Base-by-base conservation (phyloP, 2,888 invertebrate species). In the Siphonodentalium dalli region DNA sequence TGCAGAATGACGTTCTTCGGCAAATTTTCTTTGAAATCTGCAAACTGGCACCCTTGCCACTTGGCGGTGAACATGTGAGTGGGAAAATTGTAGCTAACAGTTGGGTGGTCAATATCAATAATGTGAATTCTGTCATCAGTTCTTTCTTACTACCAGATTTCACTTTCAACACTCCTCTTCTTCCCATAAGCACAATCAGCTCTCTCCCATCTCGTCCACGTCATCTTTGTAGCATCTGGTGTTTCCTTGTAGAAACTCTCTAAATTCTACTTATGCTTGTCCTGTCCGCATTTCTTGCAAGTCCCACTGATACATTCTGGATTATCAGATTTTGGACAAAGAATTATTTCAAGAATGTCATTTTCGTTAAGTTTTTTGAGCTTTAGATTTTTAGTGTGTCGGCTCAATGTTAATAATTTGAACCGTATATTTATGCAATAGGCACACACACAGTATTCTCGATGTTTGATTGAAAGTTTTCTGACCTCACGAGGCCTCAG, bases 41-140 rank as follows among this genome's bases (percentile, higher is more conserved):
- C 8, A 39, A 54, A 63, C 40, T 65, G 65, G 11, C n/a, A 31
- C 8, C 23, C 38, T 21, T 65, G 65, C 65, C 63, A 61, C 13
- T 41, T 9, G 1, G 59, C 58, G 9, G 33, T 59, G 28, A 40
- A 31, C 2, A 51, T 6, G 34, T 61, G 60, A 15, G 53, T 11
- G 13, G 52, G 29, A 40, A 57, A 61, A 15, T 51, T 46, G 7
- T 38, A 39, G 9, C 58, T 57, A 38, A 52, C 54, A 29, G 50
- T 47, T 39, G 57, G 63, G 18, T 54, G 34, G 7, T 38, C 27
- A 18, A 63, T 34, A 33, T 57, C 57, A 1, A n/a, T n/a, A n/a
- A n/a, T n/a, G n/a, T n/a, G n/a, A n/a, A n/a, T n/a, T n/a, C n/a
- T n/a, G n/a, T n/a, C n/a, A n/a, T n/a, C n/a, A n/a, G n/a, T n/a